Evolutionary conservation across 2,797 vertebrate genomes (phyloP), one percentile per base, ranked within the genome.

Genomic region (Chelidonichthys spinosus): DNA sequence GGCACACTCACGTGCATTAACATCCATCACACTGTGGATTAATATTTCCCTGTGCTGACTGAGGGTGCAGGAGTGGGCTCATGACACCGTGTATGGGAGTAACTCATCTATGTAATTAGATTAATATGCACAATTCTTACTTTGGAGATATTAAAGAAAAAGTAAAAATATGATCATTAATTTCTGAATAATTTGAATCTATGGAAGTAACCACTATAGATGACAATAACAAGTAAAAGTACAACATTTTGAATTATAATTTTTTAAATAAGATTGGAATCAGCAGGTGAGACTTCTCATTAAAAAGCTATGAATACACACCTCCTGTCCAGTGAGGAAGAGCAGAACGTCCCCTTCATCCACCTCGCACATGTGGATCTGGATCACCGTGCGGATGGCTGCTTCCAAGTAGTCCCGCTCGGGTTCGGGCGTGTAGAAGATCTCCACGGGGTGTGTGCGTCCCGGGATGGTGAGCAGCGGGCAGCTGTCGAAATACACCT

Each of bases 401-500:
- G 98, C 97, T 92, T 99, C 98, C 67, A 99, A 94, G 90, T 99
- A 99, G 93, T 98, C 98, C 42, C 98, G 93, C 90, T 99, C 97
- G 0, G 97, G 97, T 82, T 99, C 97, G 1, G 97, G 97, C 15
- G 97, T 98, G 93, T 99, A 99, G 91, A 98, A 98, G 79, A 99
- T 99, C 94, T 99, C 98, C 86, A 99, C 97, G 7, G 97, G 97
- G 90, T 99, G 97, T 0, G 97, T 99, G 72, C 97, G 96, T 11
- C 98, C 98, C 0, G 98, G 97, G 84, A 99, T 98, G 72, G 97
- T 99, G 53, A 98, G 92, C 81, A 99, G 95, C 13, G 98, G 98
- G 88, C 97, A 98, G 79, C 91, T 97, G 93, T 99, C 97, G 78
- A 99, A 99, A 91, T 98, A 99, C 82, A 98, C 95, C 92, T 98